These are phyloP conservation scores for Pseudonaja textilis DNA, from an alignment of 2,113 vertebrate genomes.

Conservation along the genomic window DNA sequence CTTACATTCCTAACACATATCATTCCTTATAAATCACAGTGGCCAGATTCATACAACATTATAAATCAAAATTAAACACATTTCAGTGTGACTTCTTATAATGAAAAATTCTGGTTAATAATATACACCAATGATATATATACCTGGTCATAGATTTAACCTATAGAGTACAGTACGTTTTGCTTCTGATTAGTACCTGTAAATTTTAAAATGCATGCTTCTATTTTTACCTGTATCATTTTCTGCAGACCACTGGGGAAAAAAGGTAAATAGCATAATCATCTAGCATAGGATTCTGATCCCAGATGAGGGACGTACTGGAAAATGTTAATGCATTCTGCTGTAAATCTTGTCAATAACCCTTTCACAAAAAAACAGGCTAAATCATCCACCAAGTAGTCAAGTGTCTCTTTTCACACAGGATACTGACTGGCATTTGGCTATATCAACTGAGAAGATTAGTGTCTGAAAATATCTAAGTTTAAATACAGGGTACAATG, in stretches of 20 bases:
- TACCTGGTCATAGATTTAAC: neutral
- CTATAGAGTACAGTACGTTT: neutral
- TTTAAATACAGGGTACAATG: neutral
- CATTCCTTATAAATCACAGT: neutral
- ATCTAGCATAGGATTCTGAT: neutral
- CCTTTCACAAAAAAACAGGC: neutral
- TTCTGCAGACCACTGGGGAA: neutral
- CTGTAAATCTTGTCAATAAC: neutral
- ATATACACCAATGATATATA: neutral
- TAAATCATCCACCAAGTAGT: neutral
- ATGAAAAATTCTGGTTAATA: neutral
- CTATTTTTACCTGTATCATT: neutral
- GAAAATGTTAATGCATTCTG: constrained; percentile 23
- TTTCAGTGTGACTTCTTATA: neutral
- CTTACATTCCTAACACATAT: neutral
- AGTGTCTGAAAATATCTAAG: neutral
- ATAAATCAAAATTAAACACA: neutral
- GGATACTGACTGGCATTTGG: neutral
- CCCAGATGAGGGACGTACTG: neutral
- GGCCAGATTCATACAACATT: neutral
- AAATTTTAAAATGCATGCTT: neutral
- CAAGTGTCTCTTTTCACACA: neutral
- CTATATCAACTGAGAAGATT: accelerated
- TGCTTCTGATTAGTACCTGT: neutral
- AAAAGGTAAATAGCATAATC: neutral